Evolutionary conservation across 2,113 vertebrate genomes (phyloP).

Genomic region (Athene noctua): DNA sequence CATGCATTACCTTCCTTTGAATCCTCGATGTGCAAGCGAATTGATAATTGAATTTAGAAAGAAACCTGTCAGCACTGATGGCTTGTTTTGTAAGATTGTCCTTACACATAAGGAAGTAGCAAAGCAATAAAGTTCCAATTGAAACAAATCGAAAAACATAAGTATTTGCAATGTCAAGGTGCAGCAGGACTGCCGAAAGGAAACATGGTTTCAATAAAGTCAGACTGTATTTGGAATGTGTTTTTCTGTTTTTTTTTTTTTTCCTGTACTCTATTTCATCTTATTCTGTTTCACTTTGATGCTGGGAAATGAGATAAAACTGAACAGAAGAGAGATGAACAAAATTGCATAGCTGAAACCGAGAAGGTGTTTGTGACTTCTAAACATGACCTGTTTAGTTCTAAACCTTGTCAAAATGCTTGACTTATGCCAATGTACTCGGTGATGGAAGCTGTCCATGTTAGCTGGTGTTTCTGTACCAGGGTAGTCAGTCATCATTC

Average conservation of each 20-base stretch:
- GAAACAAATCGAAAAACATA: background rate
- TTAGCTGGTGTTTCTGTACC: background rate
- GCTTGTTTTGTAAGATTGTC: background rate
- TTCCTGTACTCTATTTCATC: background rate
- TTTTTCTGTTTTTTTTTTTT: background rate
- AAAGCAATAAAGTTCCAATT: background rate
- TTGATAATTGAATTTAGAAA: background rate
- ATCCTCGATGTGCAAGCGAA: background rate
- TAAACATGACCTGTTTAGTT: background rate
- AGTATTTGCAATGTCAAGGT: background rate
- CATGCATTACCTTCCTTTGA: background rate
- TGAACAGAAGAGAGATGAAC: background rate
- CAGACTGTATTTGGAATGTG: background rate
- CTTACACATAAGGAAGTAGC: background rate
- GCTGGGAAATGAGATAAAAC: background rate
- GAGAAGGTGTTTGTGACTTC: background rate
- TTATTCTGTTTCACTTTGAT: background rate
- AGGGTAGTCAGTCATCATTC: background rate
- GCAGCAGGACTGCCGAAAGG: background rate
- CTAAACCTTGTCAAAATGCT: background rate
- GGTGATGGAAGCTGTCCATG: background rate
- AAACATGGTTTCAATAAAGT: background rate
- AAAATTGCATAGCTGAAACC: background rate
- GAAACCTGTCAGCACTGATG: background rate
- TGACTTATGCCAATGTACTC: accelerated